Evolutionary conservation across 2,888 invertebrate genomes (phyloP).

Genomic region (Ramazzottius varieornatus): DNA sequence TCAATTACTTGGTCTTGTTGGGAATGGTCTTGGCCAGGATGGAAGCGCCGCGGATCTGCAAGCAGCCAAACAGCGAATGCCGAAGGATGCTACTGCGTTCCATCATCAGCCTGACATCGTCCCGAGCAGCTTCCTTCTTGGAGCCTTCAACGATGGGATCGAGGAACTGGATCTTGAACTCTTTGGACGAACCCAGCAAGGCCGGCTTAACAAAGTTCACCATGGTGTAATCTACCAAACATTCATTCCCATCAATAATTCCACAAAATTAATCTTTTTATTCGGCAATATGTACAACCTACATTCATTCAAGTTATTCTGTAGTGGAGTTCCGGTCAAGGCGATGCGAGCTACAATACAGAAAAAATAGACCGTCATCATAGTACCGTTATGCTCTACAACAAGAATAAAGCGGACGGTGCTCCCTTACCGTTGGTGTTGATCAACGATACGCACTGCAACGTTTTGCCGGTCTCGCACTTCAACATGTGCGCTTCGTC

Average conservation of each 20-base stretch:
- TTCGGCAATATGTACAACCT: too few relatives aligned
- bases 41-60: conserved; percentile 27
- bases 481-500: conserved; percentile 92
- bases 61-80: conserved; percentile 71
- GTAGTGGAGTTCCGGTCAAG: conserved; percentile 85
- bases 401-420: too few relatives aligned
- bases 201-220: conserved; percentile 91
- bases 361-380: too few relatives aligned
- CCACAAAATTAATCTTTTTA: too few relatives aligned
- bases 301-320: conserved; percentile 85
- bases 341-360: conserved; percentile 66
- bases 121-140: conserved; percentile 65
- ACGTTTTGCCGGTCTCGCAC: conserved; percentile 27
- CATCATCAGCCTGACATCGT: conserved; percentile 77
- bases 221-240: conserved; percentile 97
- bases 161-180: conserved; percentile 76
- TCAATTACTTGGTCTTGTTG: conserved; percentile 8
- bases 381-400: too few relatives aligned
- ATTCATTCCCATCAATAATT: too few relatives aligned
- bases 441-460: conserved; percentile 8
- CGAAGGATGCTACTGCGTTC: conserved; percentile 75
- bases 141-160: conserved; percentile 92
- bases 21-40: conserved; percentile 19
- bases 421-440: background rate
- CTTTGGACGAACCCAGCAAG: conserved; percentile 66